Evolutionary conservation across 2,113 vertebrate species (phyloP).

Genomic region (Corythaeola cristata): DNA sequence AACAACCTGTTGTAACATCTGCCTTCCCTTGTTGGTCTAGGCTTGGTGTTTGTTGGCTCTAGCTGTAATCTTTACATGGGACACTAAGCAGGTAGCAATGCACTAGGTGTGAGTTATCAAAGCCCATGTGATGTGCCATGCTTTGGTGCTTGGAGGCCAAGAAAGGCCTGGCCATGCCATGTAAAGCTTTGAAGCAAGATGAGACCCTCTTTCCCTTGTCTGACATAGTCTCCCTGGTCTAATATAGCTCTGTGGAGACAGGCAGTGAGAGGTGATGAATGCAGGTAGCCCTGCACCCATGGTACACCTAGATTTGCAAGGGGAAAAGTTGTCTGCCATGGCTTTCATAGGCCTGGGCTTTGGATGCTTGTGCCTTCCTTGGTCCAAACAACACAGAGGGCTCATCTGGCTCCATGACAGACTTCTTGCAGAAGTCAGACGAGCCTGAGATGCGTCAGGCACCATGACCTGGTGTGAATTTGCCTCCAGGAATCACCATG

Average conservation of each 20-base stretch:
- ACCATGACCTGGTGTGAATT: background rate
- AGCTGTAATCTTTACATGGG: background rate
- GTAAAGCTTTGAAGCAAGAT: background rate
- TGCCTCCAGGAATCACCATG: background rate
- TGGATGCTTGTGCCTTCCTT: background rate
- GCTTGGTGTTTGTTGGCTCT: background rate
- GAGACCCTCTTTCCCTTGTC: background rate
- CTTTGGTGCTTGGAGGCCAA: background rate
- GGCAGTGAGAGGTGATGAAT: background rate
- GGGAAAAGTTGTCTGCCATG: background rate
- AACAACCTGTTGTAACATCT: background rate
- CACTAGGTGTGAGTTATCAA: background rate
- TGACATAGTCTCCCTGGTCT: background rate
- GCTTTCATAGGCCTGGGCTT: background rate
- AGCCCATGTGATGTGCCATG: background rate
- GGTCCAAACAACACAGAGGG: background rate
- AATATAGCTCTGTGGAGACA: background rate
- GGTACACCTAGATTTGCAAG: accelerated
- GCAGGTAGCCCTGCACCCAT: background rate
- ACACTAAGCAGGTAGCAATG: background rate
- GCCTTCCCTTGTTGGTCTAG: background rate
- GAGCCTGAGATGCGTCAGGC: accelerated
- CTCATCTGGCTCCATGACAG: background rate
- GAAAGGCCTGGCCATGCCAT: background rate
- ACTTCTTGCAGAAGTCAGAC: background rate